These are phyloP conservation scores for Dendrocopos noguchii DNA, from an alignment of 2,113 vertebrate genomes.

Conservation along the genomic window DNA sequence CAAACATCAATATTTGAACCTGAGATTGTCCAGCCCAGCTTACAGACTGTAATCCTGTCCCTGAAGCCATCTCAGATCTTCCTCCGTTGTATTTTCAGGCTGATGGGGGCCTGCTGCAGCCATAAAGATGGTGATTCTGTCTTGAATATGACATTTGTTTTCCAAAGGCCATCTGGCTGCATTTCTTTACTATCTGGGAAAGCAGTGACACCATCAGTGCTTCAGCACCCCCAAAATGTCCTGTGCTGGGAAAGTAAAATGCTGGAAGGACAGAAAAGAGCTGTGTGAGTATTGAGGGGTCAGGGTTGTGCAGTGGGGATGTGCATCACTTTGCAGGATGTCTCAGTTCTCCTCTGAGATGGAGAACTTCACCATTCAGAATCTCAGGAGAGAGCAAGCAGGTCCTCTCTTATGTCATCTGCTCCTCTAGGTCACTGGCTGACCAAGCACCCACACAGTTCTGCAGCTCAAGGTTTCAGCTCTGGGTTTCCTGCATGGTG, in stretches of 20 bases:
- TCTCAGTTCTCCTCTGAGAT: background rate
- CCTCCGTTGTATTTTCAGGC: background rate
- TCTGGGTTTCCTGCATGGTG: background rate
- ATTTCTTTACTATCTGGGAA: background rate
- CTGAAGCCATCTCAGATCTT: background rate
- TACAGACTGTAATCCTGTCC: background rate
- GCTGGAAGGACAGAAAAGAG: background rate
- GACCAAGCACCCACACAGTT: rapidly evolving
- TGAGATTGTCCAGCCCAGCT: background rate
- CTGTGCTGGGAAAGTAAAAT: background rate
- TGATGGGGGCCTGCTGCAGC: background rate
- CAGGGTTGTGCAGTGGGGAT: rapidly evolving
- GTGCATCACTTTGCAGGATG: background rate
- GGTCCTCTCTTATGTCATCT: background rate
- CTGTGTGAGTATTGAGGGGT: rapidly evolving
- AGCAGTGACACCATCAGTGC: background rate
- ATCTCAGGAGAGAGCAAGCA: background rate
- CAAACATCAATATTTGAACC: background rate
- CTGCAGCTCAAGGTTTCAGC: background rate
- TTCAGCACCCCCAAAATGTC: background rate
- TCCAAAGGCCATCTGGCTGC: conserved; percentile 14
- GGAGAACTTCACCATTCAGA: rapidly evolving
- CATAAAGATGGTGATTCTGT: background rate
- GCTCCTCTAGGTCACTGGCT: rapidly evolving
- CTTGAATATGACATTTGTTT: conserved; percentile 31